Conservation (phyloP, 2,888 invertebrate genomes). For the Orthosia gracilis region DNA sequence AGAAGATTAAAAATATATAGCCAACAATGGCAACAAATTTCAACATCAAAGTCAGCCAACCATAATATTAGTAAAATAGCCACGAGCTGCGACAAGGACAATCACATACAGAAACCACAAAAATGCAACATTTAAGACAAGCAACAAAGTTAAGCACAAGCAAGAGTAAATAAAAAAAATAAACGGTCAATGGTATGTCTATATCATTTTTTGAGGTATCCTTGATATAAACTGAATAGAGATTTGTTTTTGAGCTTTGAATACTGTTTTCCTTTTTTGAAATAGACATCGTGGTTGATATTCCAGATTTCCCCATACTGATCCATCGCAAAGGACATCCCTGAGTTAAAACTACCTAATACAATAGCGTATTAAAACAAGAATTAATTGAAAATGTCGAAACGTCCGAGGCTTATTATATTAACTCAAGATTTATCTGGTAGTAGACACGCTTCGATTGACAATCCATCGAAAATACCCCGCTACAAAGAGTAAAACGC, state of each 20-base stretch:
- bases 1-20: not conserved
- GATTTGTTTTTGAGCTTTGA: too few relatives aligned
- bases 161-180: not conserved
- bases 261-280: too few relatives aligned
- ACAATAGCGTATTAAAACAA: not conserved
- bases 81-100: slow-evolving; percentile 12
- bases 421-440: too few relatives aligned
- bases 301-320: not conserved
- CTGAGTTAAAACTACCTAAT: too few relatives aligned
- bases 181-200: not conserved
- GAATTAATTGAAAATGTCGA: too few relatives aligned
- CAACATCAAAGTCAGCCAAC: slow-evolving; percentile 6
- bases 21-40: slow-evolving; percentile 14
- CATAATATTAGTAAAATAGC: slow-evolving; percentile 9
- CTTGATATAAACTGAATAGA: too few relatives aligned
- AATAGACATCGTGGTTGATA: not conserved
- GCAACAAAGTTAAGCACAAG: not conserved
- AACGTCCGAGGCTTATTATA: too few relatives aligned
- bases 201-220: not conserved
- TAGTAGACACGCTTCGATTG: too few relatives aligned
- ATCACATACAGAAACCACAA: not conserved
- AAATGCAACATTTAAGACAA: not conserved
- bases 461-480: too few relatives aligned
- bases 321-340: not conserved
- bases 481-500: too few relatives aligned